phyloP scores from a whole-genome alignment of 1,140 invertebrate species.

The Antheraea pernyi region DNA sequence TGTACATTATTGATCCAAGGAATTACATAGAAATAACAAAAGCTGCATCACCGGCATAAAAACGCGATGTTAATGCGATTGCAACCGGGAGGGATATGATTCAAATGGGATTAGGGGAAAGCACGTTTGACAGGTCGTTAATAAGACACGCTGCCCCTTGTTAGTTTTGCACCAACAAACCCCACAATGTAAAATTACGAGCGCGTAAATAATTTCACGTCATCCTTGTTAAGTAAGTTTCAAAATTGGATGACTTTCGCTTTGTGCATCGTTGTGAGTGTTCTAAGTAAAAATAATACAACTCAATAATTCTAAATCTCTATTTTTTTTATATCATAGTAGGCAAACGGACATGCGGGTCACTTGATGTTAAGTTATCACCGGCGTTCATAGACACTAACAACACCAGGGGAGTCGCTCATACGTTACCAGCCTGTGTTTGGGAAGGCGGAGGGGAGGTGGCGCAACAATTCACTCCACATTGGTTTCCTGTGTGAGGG shows the following conservation, averaged over 20 bases:
- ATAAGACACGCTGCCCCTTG: slow-evolving; percentile 66
- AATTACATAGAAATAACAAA: background rate
- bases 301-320: background rate
- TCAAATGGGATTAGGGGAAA: slow-evolving; percentile 57
- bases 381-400: no score
- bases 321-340: no score
- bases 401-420: no score
- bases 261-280: background rate
- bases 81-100: slow-evolving; percentile 43
- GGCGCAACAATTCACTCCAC: no score
- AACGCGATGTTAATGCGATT: slow-evolving; percentile 31
- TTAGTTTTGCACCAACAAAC: slow-evolving; percentile 60
- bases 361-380: no score
- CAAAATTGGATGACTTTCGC: slow-evolving; percentile 15
- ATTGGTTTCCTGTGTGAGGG: no score
- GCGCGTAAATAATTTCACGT: slow-evolving; percentile 40
- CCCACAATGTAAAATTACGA: slow-evolving; percentile 40
- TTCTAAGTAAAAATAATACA: background rate
- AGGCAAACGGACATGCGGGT: no score
- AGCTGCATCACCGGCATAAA: slow-evolving; percentile 24
- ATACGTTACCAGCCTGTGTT: no score
- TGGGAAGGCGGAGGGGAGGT: no score
- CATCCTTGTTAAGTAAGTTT: slow-evolving; percentile 23
- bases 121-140: slow-evolving; percentile 65
- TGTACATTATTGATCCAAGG: background rate